Conservation (phyloP, 2,888 invertebrate genomes). For the Quadroppia sp. region DNA sequence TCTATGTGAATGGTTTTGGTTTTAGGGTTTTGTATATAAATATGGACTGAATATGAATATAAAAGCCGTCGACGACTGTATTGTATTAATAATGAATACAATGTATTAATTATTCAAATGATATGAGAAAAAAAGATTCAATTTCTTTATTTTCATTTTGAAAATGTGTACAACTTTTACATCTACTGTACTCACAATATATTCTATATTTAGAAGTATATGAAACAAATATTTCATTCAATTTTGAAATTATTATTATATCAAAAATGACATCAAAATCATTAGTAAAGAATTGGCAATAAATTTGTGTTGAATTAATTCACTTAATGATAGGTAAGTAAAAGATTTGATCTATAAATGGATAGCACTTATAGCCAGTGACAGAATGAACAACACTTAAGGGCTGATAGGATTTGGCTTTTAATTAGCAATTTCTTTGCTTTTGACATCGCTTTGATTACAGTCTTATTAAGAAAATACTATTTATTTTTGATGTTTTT, state of each 20-base stretch:
- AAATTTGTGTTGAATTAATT: constrained; percentile 7
- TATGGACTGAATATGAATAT: too few relatives aligned
- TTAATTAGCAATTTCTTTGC: background rate
- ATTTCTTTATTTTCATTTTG: too few relatives aligned
- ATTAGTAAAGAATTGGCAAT: background rate
- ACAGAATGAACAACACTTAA: background rate
- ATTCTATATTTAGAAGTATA: too few relatives aligned
- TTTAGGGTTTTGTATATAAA: too few relatives aligned
- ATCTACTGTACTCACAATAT: too few relatives aligned
- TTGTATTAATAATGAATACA: too few relatives aligned
- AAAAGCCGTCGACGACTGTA: too few relatives aligned
- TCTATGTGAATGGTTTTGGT: too few relatives aligned
- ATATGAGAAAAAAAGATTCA: too few relatives aligned
- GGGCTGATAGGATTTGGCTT: background rate
- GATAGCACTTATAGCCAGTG: background rate
- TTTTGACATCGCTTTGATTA: background rate
- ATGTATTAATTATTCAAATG: too few relatives aligned
- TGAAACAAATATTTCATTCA: background rate
- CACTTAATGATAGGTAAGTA: background rate
- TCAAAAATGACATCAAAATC: background rate
- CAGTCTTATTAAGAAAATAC: background rate
- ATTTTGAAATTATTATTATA: background rate
- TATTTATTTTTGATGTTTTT: background rate
- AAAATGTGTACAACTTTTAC: too few relatives aligned
- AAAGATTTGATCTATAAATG: background rate